Evolutionary conservation across 2,797 vertebrate genomes (phyloP).

Genomic region (Paguma larvata): DNA sequence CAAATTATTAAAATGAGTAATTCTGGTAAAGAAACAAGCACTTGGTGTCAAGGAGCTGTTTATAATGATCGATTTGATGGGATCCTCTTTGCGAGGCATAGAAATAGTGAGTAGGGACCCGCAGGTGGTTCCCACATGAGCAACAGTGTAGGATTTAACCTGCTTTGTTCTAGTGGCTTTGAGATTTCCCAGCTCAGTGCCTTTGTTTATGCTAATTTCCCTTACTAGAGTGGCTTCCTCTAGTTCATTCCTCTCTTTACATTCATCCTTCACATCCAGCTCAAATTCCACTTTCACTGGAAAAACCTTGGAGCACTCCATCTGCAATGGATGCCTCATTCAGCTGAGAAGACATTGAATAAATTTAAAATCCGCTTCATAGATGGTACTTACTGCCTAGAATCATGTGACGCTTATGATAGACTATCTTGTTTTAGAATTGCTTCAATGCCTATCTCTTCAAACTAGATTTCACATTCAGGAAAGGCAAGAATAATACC

Average conservation of each 20-base stretch:
- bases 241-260: background rate
- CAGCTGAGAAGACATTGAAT: background rate
- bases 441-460: background rate
- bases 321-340: background rate
- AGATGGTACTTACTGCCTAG: background rate
- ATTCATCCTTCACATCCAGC: background rate
- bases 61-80: background rate
- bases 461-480: background rate
- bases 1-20: background rate
- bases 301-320: background rate
- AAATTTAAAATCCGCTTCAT: background rate
- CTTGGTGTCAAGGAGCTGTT: background rate
- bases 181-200: background rate
- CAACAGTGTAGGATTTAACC: background rate
- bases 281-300: background rate
- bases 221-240: background rate
- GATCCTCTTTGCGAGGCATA: background rate
- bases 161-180: background rate
- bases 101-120: background rate
- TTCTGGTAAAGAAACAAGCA: conserved; percentile 14
- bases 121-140: background rate
- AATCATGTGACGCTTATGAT: background rate
- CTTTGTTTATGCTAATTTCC: background rate
- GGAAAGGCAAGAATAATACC: background rate
- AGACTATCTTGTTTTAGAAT: background rate